phyloP scores from a whole-genome alignment of 2,888 invertebrate species.

The Drosophila stalkeri region DNA sequence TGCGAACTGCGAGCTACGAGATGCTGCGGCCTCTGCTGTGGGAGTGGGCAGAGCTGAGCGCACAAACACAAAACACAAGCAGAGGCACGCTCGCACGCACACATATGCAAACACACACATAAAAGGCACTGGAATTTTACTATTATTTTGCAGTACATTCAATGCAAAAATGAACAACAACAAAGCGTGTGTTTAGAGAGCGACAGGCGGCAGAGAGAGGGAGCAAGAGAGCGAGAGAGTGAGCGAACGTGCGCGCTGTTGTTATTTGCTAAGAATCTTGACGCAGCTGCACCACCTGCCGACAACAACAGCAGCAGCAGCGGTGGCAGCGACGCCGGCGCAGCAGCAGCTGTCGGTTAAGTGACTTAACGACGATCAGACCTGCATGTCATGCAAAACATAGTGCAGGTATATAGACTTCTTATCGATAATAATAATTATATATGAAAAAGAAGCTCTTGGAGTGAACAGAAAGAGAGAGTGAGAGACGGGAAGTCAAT shows the following conservation, averaged over 20 bases:
- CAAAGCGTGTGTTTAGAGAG: conserved; percentile 19
- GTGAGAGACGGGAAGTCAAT: neutral
- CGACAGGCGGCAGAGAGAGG: conserved; percentile 7
- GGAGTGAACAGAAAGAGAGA: neutral
- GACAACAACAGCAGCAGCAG: conserved; percentile 33
- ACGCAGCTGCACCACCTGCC: conserved; percentile 71
- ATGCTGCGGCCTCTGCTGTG: conserved; percentile 54
- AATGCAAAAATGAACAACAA: conserved; percentile 38
- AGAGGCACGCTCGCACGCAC: conserved; percentile 17
- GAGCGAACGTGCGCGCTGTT: conserved; percentile 12
- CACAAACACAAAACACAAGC: conserved; percentile 22
- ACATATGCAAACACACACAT: conserved; percentile 12
- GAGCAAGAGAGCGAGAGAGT: neutral
- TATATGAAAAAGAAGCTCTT: neutral
- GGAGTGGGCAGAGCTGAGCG: conserved; percentile 41
- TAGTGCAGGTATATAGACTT: conserved; percentile 1
- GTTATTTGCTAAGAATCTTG: conserved; percentile 59
- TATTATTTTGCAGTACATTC: conserved; percentile 60
- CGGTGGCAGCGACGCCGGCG: conserved; percentile 67
- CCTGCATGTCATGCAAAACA: conserved; percentile 41
- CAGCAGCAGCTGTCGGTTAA: conserved; percentile 68
- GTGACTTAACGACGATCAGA: conserved; percentile 44
- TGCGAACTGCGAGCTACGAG: conserved; percentile 19
- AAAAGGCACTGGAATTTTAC: conserved; percentile 65
- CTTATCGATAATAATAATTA: conserved; percentile 46